Evolutionary conservation across 2,888 invertebrate genomes (phyloP).

Genomic region (Diarsia brunnea): DNA sequence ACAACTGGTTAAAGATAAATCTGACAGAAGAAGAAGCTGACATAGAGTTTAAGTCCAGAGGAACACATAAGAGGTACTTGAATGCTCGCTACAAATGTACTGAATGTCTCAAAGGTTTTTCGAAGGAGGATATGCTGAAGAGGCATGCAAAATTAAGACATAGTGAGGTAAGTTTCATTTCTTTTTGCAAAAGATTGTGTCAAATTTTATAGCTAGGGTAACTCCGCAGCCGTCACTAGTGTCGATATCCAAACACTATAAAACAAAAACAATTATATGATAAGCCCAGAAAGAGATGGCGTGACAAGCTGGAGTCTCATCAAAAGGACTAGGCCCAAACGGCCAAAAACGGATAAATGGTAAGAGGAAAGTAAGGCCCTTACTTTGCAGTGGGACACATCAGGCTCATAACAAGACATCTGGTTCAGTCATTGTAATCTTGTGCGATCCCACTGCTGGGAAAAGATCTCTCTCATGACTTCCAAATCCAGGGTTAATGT

Average conservation of each 20-base stretch:
- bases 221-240: background rate
- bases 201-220: background rate
- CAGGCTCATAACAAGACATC: no score
- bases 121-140: conserved; percentile 81
- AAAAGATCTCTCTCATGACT: no score
- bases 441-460: no score
- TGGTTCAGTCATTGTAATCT: no score
- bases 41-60: conserved; percentile 76
- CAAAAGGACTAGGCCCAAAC: no score
- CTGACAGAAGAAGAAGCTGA: conserved; percentile 81
- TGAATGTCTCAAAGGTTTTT: conserved; percentile 84
- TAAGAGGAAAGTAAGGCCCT: no score
- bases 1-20: conserved; percentile 78
- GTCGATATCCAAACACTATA: background rate
- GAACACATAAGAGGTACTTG: conserved; percentile 76
- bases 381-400: no score
- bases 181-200: background rate
- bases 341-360: no score
- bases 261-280: background rate
- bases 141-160: conserved; percentile 81
- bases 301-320: no score
- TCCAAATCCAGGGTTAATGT: no score
- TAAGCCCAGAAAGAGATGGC: no score
- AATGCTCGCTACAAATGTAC: conserved; percentile 79
- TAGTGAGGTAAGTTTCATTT: conserved; percentile 74